Conservation (phyloP, 2,113 vertebrate genomes). For the Ascaphus truei region DNA sequence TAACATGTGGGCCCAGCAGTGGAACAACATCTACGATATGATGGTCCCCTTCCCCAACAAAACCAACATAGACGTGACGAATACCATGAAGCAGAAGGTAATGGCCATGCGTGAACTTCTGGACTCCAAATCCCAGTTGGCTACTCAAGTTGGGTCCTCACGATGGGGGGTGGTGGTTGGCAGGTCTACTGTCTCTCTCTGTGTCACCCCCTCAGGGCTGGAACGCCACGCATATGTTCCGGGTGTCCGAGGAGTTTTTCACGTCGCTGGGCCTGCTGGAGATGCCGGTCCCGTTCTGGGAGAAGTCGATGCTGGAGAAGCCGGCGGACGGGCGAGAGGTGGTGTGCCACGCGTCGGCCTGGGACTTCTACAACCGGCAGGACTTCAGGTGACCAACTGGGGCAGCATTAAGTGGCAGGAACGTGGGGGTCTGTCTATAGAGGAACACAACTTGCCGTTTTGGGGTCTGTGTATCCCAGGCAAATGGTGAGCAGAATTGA, state of each 20-base stretch:
- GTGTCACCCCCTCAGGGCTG: conserved; percentile 67
- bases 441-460: neutral
- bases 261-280: conserved; percentile 71
- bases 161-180: too few species aligned
- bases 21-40: conserved; percentile 88
- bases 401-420: too few species aligned
- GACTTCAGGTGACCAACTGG: conserved; percentile 84
- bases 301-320: conserved; percentile 86
- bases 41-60: conserved; percentile 87
- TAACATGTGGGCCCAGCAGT: conserved; percentile 96
- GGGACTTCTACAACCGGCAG: conserved; percentile 96
- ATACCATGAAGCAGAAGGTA: conserved; percentile 75
- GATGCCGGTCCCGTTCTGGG: conserved; percentile 90
- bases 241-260: conserved; percentile 86
- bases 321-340: conserved; percentile 77
- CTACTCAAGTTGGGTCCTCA: too few species aligned
- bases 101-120: conserved; percentile 22
- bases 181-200: too few species aligned
- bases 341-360: conserved; percentile 93
- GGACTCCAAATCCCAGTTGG: too few species aligned
- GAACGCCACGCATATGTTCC: conserved; percentile 83
- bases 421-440: too few species aligned
- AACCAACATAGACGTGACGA: conserved; percentile 83
- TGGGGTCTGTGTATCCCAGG: neutral
- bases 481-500: too few species aligned